phyloP scores from a whole-genome alignment of 2,113 vertebrate species.

The Rhodinocichla rosea region DNA sequence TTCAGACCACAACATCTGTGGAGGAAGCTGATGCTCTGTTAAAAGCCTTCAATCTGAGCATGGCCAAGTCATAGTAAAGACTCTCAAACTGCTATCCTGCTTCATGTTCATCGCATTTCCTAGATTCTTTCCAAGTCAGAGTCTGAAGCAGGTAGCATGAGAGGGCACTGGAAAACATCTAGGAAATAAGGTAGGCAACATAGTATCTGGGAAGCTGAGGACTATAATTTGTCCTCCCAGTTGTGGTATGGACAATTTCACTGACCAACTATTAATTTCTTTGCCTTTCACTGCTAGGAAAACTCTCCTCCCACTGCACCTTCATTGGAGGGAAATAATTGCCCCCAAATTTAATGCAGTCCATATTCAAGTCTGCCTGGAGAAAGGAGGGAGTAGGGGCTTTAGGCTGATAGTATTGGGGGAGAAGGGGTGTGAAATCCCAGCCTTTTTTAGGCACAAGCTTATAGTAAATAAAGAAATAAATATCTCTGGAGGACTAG shows the following conservation, averaged over 20 bases:
- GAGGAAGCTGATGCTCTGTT: not conserved
- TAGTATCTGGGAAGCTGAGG: not conserved
- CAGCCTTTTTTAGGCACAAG: not conserved
- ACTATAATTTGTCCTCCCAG: not conserved
- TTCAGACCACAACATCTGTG: not conserved
- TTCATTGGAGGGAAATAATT: not conserved
- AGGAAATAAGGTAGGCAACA: not conserved
- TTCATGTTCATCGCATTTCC: not conserved
- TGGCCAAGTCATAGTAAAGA: not conserved
- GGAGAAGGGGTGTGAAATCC: not conserved
- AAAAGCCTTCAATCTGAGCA: not conserved
- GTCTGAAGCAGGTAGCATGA: not conserved
- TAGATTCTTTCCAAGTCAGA: not conserved
- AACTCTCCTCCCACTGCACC: not conserved
- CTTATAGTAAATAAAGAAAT: slow-evolving; percentile 57
- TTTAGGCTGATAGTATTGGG: not conserved
- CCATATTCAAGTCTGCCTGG: not conserved
- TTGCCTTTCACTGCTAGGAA: not conserved
- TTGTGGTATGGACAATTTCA: not conserved
- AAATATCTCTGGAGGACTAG: slow-evolving; percentile 22
- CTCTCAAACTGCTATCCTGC: not conserved
- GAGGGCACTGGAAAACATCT: not conserved
- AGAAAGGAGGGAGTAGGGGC: not conserved
- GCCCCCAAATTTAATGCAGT: not conserved
- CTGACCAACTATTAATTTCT: not conserved